These are phyloP conservation scores for Sphaerodactylus townsendi DNA, from an alignment of 2,113 vertebrate species.

Conservation along the genomic window DNA sequence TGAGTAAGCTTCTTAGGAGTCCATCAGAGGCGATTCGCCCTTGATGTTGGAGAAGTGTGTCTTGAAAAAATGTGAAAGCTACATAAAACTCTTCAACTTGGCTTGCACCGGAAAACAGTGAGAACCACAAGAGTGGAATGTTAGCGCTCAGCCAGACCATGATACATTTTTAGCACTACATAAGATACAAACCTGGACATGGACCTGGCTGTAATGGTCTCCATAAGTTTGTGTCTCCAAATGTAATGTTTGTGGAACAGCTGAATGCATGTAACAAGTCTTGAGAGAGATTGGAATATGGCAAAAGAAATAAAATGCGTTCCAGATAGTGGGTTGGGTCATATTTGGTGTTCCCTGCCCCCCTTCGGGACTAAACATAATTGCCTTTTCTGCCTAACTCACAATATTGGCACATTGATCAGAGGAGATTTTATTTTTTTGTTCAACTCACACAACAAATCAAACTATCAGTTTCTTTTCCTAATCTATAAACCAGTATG, in stretches of 20 bases:
- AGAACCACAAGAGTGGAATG: too few species aligned
- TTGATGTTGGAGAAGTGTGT: too few species aligned
- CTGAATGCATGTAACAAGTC: not conserved
- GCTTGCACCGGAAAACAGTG: too few species aligned
- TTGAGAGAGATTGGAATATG: not conserved
- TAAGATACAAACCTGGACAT: not conserved
- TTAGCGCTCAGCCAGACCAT: not conserved
- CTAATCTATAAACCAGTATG: constrained; percentile 6
- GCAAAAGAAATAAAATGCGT: not conserved
- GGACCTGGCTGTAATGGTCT: not conserved
- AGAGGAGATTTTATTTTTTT: not conserved
- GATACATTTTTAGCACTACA: not conserved
- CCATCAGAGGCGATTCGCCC: too few species aligned
- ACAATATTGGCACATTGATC: constrained; percentile 11
- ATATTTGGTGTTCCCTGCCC: not conserved
- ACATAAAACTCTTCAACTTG: too few species aligned
- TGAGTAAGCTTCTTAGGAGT: too few species aligned
- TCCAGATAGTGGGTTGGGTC: not conserved
- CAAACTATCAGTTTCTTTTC: constrained; percentile 13
- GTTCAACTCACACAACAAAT: not conserved
- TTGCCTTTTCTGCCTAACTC: not conserved
- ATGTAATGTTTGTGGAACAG: not conserved
- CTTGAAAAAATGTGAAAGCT: too few species aligned
- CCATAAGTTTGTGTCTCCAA: not conserved
- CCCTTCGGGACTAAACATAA: not conserved